These are phyloP conservation scores for Platysternon megacephalum DNA, from an alignment of 2,113 vertebrate genomes.

Conservation along the genomic window DNA sequence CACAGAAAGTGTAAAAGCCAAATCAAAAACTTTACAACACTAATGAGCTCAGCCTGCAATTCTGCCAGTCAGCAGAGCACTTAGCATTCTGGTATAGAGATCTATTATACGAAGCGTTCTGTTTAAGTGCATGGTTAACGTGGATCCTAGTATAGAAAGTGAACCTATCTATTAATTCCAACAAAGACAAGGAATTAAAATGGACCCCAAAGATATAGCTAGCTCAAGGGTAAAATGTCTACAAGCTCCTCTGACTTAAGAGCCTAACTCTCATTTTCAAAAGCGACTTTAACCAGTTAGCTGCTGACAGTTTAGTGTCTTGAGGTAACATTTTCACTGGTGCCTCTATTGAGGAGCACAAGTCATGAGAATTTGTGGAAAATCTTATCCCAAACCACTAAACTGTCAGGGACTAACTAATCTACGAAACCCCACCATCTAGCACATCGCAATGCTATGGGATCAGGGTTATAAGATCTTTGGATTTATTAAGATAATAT, in stretches of 20 bases:
- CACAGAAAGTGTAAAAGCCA: rapidly evolving
- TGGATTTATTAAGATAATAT: not conserved
- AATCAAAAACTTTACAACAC: not conserved
- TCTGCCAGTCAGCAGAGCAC: not conserved
- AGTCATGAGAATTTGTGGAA: not conserved
- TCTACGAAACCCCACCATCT: not conserved
- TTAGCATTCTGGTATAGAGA: not conserved
- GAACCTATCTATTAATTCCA: too few relatives aligned
- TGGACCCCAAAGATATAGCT: not conserved
- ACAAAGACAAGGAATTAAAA: not conserved
- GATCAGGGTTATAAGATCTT: not conserved
- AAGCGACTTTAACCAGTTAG: not conserved
- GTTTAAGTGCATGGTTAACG: not conserved
- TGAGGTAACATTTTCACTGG: not conserved
- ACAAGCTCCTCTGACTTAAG: not conserved
- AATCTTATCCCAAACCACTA: not conserved
- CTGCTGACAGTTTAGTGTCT: not conserved
- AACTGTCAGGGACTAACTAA: not conserved
- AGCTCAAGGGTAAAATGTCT: not conserved
- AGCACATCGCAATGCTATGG: not conserved
- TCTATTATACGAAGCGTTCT: not conserved
- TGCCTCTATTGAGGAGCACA: not conserved
- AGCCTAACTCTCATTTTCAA: not conserved
- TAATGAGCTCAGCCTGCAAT: not conserved
- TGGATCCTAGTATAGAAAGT: too few relatives aligned